Base-by-base conservation (phyloP, 2,888 invertebrate genomes). In the Platycheirus rosarum region DNA sequence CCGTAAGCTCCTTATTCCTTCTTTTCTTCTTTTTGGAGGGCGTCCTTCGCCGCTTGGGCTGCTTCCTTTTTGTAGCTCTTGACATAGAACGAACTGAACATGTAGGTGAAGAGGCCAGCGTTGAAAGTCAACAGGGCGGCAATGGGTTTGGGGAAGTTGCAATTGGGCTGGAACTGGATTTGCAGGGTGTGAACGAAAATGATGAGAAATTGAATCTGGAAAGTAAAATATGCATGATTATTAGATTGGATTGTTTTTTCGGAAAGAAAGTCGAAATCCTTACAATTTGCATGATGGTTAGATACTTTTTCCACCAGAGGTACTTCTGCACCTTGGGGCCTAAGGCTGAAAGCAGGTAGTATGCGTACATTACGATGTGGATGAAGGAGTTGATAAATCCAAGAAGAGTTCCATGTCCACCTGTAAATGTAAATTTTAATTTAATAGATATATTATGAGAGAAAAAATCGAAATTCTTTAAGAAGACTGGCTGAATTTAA, bases 301-400 rank as follows among this genome's bases (percentile, higher is more conserved):
- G 93, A 89, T 98, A 96, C 87, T 93, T 95, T 90, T 98, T 98
- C 98, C 98, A 98, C 97, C 97, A 98, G 16, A 98, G 91, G 88
- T 95, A 97, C 88, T 97, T 97, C 89, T 96, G 96, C 89, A 96
- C 95, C 85, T 94, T 92, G 0, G 97, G 97, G 4, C 98, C 98
- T 76, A 97, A 92, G 0, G 97, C 97, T 0, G 97, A 93, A 84
- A 98, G 92, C 87, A 97, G 92, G 90, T 98, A 98, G 90, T 98
- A 98, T 0, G 93, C 92, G 91, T 98, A 98, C 98, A 98, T 98
- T 77, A 97, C 92, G 68, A 97, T 93, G 90, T 98, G 98, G 71
- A 98, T 95, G 88, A 96, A 95, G 0, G 97, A 95, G 90, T 98
- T 98, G 86, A 97, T 93, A 79, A 96, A 92, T 0, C 97, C 96